These are phyloP conservation scores for Hirudinaria manillensis DNA, from an alignment of 2,888 invertebrate genomes.

Conservation along the genomic window DNA sequence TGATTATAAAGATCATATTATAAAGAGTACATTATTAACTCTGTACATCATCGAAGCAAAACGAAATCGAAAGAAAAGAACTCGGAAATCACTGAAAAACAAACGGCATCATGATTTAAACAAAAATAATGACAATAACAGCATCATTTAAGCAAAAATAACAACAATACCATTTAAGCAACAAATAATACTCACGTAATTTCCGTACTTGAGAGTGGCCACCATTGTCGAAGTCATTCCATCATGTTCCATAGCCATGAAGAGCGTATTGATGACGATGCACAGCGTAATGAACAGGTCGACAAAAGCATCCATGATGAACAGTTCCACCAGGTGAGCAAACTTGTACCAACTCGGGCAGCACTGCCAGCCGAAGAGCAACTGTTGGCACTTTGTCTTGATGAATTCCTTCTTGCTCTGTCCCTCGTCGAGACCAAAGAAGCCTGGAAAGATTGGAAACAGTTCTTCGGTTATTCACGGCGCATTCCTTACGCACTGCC, in stretches of 20 bases:
- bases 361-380: conserved; percentile 73
- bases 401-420: conserved; percentile 36
- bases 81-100: no score
- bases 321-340: conserved; percentile 73
- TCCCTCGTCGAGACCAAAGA: conserved; percentile 31
- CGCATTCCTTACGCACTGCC: no score
- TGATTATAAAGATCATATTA: no score
- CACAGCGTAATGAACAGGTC: conserved; percentile 95
- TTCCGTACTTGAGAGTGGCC: conserved; percentile 79
- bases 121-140: no score
- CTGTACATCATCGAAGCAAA: no score
- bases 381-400: conserved; percentile 45
- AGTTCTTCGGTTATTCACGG: no score
- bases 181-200: conserved; percentile 71
- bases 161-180: no score
- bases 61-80: no score
- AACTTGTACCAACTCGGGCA: conserved; percentile 65
- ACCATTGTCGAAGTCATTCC: conserved; percentile 78
- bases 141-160: no score
- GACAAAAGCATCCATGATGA: conserved; percentile 96
- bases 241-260: conserved; percentile 94
- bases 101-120: no score
- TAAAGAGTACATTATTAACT: no score
- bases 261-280: conserved; percentile 92
- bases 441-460: conserved; percentile 15